These are phyloP conservation scores for Rhagonycha fulva DNA, from an alignment of 2,888 invertebrate genomes.

Conservation along the genomic window DNA sequence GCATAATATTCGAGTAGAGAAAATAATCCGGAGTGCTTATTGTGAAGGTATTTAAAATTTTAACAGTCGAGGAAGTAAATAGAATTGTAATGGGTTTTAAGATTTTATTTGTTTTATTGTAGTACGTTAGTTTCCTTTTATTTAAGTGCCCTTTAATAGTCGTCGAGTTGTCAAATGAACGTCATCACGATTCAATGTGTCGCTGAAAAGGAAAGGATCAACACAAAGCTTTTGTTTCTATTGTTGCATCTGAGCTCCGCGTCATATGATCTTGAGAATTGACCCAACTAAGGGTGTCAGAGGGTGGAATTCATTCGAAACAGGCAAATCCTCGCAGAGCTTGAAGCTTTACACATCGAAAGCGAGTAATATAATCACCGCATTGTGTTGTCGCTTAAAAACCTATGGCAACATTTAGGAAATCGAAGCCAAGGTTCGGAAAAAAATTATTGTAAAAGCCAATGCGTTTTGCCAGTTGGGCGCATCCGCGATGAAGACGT, in stretches of 20 bases:
- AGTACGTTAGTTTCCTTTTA: constrained; percentile 6
- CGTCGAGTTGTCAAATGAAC: constrained; percentile 28
- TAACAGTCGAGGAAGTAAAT: not conserved
- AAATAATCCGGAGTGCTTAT: not conserved
- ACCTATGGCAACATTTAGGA: constrained; percentile 7
- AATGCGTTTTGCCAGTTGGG: constrained; percentile 6
- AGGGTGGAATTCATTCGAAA: constrained; percentile 41
- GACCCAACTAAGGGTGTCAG: constrained; percentile 39
- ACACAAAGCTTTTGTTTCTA: constrained; percentile 37
- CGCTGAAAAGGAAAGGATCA: constrained; percentile 23
- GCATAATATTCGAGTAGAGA: not conserved
- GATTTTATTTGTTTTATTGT: not conserved
- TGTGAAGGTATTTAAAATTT: not conserved
- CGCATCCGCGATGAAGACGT: constrained; percentile 21
- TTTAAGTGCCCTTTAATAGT: constrained; percentile 24
- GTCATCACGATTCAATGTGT: constrained; percentile 26
- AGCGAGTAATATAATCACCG: constrained; percentile 47
- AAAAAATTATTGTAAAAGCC: constrained; percentile 4
- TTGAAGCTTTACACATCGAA: constrained; percentile 47
- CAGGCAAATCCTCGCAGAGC: constrained; percentile 45
- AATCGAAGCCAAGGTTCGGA: not conserved
- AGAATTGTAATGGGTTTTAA: not conserved
- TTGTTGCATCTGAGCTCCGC: constrained; percentile 38
- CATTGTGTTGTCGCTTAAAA: constrained; percentile 41
- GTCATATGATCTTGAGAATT: constrained; percentile 39